phyloP scores from a whole-genome alignment of 2,113 vertebrate genomes.

The Columbina picui region DNA sequence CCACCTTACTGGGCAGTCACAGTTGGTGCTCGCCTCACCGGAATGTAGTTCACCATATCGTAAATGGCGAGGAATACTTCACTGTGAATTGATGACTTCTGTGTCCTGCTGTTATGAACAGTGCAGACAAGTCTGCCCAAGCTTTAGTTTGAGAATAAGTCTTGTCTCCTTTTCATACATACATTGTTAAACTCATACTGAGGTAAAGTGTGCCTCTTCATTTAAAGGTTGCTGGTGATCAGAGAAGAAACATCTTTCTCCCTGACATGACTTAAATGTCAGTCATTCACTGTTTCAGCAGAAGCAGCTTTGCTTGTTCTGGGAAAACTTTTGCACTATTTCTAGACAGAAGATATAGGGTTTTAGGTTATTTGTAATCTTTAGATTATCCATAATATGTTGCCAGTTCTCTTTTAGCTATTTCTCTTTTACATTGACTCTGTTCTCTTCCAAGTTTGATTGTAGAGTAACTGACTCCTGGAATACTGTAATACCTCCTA shows the following conservation, averaged over 20 bases:
- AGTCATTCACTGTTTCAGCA: neutral
- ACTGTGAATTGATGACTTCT: neutral
- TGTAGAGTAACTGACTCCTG: neutral
- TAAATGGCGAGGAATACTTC: neutral
- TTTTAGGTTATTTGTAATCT: neutral
- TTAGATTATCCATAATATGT: neutral
- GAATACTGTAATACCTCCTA: neutral
- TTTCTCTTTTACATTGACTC: neutral
- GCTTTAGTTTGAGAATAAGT: neutral
- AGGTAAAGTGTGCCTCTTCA: neutral
- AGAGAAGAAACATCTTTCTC: neutral
- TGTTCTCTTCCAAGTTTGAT: neutral
- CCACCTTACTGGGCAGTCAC: neutral
- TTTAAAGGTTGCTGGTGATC: neutral
- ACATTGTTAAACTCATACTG: neutral
- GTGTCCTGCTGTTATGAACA: neutral
- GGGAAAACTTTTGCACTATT: neutral
- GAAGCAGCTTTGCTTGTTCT: neutral
- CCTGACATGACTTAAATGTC: neutral
- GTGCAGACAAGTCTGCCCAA: neutral
- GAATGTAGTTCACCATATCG: neutral
- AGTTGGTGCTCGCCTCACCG: neutral
- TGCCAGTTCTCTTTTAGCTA: neutral
- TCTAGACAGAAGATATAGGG: neutral
- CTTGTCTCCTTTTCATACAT: neutral